Conservation (phyloP, 2,888 invertebrate genomes). For the Crioceris asparagi region DNA sequence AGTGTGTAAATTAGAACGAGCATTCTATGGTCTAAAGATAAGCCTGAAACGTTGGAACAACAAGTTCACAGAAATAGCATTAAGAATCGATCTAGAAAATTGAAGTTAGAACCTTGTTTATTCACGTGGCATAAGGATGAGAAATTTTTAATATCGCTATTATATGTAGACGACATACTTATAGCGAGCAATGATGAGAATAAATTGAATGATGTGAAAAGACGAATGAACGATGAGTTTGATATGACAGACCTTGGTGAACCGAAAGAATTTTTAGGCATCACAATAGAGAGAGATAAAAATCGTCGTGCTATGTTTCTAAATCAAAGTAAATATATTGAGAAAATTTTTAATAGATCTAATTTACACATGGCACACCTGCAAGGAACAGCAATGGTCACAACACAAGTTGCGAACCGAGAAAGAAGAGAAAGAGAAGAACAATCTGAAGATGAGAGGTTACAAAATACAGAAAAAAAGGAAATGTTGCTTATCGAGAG, state of each 20-base stretch:
- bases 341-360: conserved; percentile 7
- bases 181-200: not conserved
- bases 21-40: conserved; percentile 16
- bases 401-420: conserved; percentile 13
- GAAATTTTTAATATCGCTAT: not conserved
- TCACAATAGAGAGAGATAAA: not conserved
- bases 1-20: conserved; percentile 17
- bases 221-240: conserved; percentile 2
- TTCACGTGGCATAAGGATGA: not conserved
- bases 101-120: conserved; percentile 2
- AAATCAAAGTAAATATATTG: conserved; percentile 6
- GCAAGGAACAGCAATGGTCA: conserved; percentile 13
- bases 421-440: conserved; percentile 7
- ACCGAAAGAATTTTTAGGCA: conserved; percentile 1
- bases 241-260: conserved; percentile 5
- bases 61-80: conserved; percentile 17
- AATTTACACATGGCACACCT: conserved; percentile 4
- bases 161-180: too few species aligned
- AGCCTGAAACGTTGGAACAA: conserved; percentile 17
- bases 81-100: too few species aligned
- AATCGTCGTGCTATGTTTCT: not conserved
- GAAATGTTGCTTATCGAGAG: conserved; percentile 13
- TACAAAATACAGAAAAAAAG: not conserved
- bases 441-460: not conserved
- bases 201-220: not conserved